phyloP scores from a whole-genome alignment of 2,113 vertebrate species.

The Hemicordylus capensis region DNA sequence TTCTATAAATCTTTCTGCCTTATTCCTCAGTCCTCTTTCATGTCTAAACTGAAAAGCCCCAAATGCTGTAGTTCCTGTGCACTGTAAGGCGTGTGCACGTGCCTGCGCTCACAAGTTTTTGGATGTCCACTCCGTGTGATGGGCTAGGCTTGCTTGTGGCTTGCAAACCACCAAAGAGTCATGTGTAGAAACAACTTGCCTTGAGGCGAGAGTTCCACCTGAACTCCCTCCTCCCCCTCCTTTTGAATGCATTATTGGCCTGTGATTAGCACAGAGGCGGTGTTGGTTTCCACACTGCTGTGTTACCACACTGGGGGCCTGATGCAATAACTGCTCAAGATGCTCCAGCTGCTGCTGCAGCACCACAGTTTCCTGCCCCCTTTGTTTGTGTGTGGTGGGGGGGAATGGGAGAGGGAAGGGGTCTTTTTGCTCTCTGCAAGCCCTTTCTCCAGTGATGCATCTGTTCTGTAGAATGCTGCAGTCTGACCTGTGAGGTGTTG shows the following conservation, averaged over 20 bases:
- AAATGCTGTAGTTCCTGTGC: too few relatives aligned
- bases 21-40: too few relatives aligned
- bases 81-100: too few relatives aligned
- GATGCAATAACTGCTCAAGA: neutral
- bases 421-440: neutral
- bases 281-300: neutral
- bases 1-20: too few relatives aligned
- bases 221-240: neutral
- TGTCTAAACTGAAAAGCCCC: too few relatives aligned
- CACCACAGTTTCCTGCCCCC: neutral
- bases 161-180: neutral
- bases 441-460: too few relatives aligned
- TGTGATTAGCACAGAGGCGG: neutral
- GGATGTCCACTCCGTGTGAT: too few relatives aligned
- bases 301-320: neutral
- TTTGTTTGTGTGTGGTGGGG: too few relatives aligned
- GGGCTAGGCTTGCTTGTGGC: too few relatives aligned
- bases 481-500: neutral
- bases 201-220: neutral
- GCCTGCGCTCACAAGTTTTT: too few relatives aligned
- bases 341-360: neutral
- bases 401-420: neutral
- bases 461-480: neutral
- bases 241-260: neutral
- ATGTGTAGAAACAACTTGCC: neutral